Evolutionary conservation across 2,888 invertebrate species (phyloP).

Genomic region (Rhyacophila evoluta): DNA sequence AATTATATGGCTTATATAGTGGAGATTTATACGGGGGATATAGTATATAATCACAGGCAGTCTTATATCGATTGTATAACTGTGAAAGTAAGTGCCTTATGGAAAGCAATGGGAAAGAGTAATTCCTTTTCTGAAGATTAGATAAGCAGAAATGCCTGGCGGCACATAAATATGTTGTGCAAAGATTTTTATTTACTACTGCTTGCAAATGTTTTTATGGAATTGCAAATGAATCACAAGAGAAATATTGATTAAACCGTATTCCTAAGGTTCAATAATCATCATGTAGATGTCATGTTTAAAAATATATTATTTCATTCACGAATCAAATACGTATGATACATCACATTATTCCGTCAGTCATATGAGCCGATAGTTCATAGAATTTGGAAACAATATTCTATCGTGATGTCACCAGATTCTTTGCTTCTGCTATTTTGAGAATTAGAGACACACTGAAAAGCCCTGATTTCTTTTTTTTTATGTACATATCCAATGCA

Average conservation of each 20-base stretch:
- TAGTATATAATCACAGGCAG: too few relatives aligned
- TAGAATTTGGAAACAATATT: neutral
- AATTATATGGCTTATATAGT: too few relatives aligned
- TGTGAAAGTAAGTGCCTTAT: too few relatives aligned
- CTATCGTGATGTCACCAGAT: neutral
- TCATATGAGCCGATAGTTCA: neutral
- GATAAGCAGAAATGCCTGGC: too few relatives aligned
- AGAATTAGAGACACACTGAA: neutral
- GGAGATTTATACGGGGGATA: too few relatives aligned
- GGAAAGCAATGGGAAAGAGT: too few relatives aligned
- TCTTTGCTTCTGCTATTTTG: neutral
- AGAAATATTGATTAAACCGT: neutral
- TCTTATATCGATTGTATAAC: too few relatives aligned
- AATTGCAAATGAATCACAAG: neutral
- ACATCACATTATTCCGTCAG: neutral
- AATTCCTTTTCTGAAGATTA: too few relatives aligned
- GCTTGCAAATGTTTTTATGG: too few relatives aligned
- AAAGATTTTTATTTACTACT: too few relatives aligned
- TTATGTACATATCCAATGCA: neutral
- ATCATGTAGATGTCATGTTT: neutral
- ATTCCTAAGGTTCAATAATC: neutral
- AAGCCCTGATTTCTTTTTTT: neutral
- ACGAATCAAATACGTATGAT: neutral
- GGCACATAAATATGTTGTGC: too few relatives aligned
- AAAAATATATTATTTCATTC: conserved; percentile 13